Conservation (phyloP, 2,113 vertebrate genomes). For the Paracanthobrama guichenoti region DNA sequence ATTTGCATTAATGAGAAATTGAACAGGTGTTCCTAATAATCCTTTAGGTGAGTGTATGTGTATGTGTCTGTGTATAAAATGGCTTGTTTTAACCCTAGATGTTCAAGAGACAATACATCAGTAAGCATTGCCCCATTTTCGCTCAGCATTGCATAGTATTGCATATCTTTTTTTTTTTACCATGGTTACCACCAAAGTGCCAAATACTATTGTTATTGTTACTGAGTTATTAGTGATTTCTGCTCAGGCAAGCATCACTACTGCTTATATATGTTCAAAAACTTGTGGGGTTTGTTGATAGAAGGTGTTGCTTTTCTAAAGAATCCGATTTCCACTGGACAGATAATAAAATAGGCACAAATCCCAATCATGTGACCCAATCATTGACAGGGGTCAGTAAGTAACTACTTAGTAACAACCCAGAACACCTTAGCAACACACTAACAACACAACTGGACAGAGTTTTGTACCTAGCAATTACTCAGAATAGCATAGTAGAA, state of each 20-base stretch:
- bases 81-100: not conserved
- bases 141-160: not conserved
- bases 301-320: not conserved
- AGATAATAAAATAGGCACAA: not conserved
- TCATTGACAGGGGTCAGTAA: not conserved
- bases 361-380: not conserved
- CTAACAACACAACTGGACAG: not conserved
- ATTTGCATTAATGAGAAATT: too few species aligned
- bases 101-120: not conserved
- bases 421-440: not conserved
- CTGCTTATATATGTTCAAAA: not conserved
- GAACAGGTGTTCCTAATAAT: too few species aligned
- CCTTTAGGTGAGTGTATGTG: too few species aligned
- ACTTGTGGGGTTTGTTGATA: not conserved
- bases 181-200: not conserved
- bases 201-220: too few species aligned
- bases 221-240: not conserved
- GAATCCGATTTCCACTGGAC: not conserved
- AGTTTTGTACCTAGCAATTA: too few species aligned
- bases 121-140: not conserved
- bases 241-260: not conserved
- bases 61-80: not conserved
- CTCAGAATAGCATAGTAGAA: too few species aligned
- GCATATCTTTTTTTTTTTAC: slow-evolving; percentile 2
- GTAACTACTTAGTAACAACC: not conserved